Base-by-base conservation (phyloP, 2,797 vertebrate genomes). In the Xerus rutilus region DNA sequence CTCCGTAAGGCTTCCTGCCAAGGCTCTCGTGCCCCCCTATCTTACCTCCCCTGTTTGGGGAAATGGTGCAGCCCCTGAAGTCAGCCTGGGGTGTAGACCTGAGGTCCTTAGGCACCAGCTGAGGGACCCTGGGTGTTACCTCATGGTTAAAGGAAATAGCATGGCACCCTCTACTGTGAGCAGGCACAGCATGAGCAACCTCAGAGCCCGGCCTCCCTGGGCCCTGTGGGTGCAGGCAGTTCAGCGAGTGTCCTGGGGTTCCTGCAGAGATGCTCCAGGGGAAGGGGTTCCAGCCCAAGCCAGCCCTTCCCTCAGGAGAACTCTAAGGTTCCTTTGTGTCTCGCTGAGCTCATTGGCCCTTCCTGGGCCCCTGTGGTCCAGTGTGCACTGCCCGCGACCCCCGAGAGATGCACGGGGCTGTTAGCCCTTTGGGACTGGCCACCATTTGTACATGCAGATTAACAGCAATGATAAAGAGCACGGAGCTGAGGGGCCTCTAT, bases 111-210 rank as follows among this genome's bases (percentile, higher is more conserved):
- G 6, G 32, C 45, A 17, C 57, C 32, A 9, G 54, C 54, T 18
- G 0, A 43, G 65, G 70, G 54, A 13, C 43, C n/a, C 69, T 35
- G 43, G 76, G 64, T 65, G 76, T 72, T 32, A 83, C 52, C 91
- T 83, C 45, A 5, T 25, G 0, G 79, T 20, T 6, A 25, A 20
- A 18, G 74, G 20, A 69, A 70, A 0, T 5, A 72, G 52, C 72
- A 17, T n/a, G 49, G 64, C 25, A 8, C 49, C 65, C 9, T 43
- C 67, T 39, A 39, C 39, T 39, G 3, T 39, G 39, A 39, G 39
- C 0, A 13, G 35, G 0, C 0, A 0, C 2, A 0, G 49, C 2
- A 45, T 2, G 25, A 43, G n/a, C 1, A 18, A 5, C 49, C 52
- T n/a, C 35, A 17, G n/a, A 52, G 59, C 21, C 28, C 4, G 1